These are phyloP conservation scores for Recurvirostra avosetta DNA, from an alignment of 2,113 vertebrate species.

Conservation along the genomic window DNA sequence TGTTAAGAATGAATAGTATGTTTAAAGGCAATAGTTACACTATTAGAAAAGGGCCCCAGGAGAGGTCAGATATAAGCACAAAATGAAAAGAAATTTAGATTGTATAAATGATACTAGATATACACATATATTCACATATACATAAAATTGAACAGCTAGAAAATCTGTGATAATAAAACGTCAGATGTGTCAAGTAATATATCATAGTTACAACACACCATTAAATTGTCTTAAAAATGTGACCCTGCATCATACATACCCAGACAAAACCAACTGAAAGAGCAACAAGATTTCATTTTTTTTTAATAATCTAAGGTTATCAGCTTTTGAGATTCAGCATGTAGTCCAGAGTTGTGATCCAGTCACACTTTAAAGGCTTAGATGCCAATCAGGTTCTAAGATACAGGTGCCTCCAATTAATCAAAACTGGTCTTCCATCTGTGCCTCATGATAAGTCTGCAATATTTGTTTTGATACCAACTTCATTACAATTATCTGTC, in stretches of 20 bases:
- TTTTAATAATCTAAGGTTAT: neutral
- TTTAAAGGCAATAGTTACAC: neutral
- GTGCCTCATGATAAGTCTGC: neutral
- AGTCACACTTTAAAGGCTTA: neutral
- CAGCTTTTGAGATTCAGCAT: neutral
- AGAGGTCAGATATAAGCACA: neutral
- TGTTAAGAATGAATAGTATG: neutral
- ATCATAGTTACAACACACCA: neutral
- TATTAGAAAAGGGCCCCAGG: neutral
- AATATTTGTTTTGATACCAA: neutral
- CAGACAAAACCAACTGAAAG: neutral
- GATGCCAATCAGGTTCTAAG: neutral
- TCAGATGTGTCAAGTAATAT: neutral
- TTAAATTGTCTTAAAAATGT: neutral
- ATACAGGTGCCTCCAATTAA: neutral
- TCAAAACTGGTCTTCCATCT: neutral
- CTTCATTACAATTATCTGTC: neutral
- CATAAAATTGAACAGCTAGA: neutral
- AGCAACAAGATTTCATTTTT: neutral
- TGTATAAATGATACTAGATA: neutral
- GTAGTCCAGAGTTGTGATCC: neutral
- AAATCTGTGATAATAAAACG: neutral
- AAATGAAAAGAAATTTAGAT: neutral
- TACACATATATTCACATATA: fast-evolving
- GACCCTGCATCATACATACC: fast-evolving